Evolutionary conservation across 1,140 invertebrate genomes (phyloP).

Genomic region (Drosophila tropicalis): DNA sequence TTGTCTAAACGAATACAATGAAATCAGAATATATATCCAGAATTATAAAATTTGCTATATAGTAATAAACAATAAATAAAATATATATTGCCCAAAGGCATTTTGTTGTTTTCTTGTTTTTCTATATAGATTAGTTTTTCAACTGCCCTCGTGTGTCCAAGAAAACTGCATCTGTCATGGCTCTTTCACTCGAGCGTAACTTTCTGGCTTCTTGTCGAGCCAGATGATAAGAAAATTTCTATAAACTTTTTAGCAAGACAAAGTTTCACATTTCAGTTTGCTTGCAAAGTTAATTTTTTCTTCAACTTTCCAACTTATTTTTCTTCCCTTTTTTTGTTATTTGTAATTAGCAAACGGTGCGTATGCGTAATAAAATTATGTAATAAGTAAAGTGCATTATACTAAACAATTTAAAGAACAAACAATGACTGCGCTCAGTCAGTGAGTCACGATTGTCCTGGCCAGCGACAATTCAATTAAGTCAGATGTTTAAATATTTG

Average conservation of each 20-base stretch:
- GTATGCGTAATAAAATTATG: constrained; percentile 53
- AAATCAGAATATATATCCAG: too few relatives aligned
- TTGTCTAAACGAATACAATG: too few relatives aligned
- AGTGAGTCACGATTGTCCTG: neutral
- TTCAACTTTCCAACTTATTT: constrained; percentile 24
- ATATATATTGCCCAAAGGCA: too few relatives aligned
- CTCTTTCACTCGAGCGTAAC: neutral
- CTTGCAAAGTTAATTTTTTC: constrained; percentile 16
- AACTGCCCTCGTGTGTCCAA: neutral
- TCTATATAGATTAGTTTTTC: neutral
- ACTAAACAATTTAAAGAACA: constrained; percentile 11
- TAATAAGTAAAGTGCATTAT: constrained; percentile 19
- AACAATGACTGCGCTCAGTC: neutral
- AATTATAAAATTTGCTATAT: too few relatives aligned
- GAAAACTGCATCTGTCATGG: constrained; percentile 6
- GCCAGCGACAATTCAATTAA: constrained; percentile 30
- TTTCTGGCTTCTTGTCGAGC: constrained; percentile 15
- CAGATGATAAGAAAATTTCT: constrained; percentile 8
- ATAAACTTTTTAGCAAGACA: constrained; percentile 8
- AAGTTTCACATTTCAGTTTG: constrained; percentile 2
- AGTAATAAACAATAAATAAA: too few relatives aligned
- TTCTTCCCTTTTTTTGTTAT: constrained; percentile 28
- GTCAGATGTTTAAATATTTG: neutral
- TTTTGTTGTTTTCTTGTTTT: neutral
- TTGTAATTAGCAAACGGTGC: constrained; percentile 63